These are phyloP conservation scores for Subacronicta megacephala DNA, from an alignment of 2,888 invertebrate species.

Conservation along the genomic window DNA sequence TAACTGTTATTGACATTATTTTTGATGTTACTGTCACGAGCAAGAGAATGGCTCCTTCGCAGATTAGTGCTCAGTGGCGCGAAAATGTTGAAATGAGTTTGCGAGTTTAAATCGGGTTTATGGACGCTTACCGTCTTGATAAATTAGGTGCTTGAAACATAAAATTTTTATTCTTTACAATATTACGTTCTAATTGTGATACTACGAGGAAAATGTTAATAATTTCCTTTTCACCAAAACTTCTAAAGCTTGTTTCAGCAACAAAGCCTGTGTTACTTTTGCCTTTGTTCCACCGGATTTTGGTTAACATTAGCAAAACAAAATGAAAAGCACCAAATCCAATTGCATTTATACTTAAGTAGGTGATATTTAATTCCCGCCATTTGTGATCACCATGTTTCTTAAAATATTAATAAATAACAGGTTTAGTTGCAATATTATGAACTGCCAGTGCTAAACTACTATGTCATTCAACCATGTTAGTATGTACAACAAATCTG, in stretches of 20 bases:
- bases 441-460: too few relatives aligned
- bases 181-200: conserved; percentile 51
- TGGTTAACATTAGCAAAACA: too few relatives aligned
- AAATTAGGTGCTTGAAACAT: conserved; percentile 49
- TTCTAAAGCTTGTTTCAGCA: not conserved
- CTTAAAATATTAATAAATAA: not conserved
- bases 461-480: too few relatives aligned
- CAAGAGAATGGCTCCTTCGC: conserved; percentile 54
- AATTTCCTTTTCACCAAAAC: conserved; percentile 5
- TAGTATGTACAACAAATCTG: too few relatives aligned
- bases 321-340: too few relatives aligned
- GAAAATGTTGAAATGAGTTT: conserved; percentile 60
- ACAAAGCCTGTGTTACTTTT: too few relatives aligned
- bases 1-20: conserved; percentile 67
- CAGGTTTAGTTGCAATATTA: not conserved
- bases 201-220: conserved; percentile 21
- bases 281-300: not conserved
- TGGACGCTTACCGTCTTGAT: conserved; percentile 53
- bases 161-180: conserved; percentile 41
- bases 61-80: conserved; percentile 58
- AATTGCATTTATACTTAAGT: too few relatives aligned
- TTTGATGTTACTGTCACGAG: conserved; percentile 66
- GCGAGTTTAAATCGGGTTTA: conserved; percentile 56
- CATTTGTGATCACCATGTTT: too few relatives aligned
- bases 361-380: too few relatives aligned